These are phyloP conservation scores for Drosophila mettleri DNA, from an alignment of 2,888 invertebrate species.

Conservation along the genomic window DNA sequence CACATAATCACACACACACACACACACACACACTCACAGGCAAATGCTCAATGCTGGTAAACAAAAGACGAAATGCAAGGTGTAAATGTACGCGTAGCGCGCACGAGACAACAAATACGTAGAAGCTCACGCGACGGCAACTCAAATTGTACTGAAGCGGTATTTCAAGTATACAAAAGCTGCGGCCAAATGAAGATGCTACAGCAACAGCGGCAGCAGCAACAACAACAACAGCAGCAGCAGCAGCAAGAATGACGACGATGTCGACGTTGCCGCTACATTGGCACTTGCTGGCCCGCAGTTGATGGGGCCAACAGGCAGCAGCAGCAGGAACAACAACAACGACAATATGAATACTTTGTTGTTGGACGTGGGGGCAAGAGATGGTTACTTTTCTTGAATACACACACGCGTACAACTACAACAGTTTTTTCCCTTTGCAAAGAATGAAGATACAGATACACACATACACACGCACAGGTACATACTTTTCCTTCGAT, in stretches of 20 bases:
- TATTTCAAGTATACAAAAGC: conserved; percentile 79
- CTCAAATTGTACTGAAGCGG: conserved; percentile 76
- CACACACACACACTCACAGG: conserved; percentile 22
- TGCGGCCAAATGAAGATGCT: conserved; percentile 69
- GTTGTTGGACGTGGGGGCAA: conserved; percentile 18
- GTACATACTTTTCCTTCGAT: conserved; percentile 67
- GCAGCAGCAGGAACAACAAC: conserved; percentile 18
- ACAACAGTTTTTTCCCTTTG: conserved; percentile 64
- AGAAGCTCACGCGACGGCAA: conserved; percentile 65
- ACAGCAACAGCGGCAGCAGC: conserved; percentile 26
- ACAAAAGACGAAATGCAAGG: conserved; percentile 58
- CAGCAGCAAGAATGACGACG: conserved; percentile 18
- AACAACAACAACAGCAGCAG: conserved; percentile 21
- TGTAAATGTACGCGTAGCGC: conserved; percentile 48
- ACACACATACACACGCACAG: conserved; percentile 41
- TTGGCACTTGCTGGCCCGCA: conserved; percentile 62
- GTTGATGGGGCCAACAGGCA: conserved; percentile 48
- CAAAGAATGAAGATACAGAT: conserved; percentile 49
- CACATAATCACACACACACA: conserved; percentile 34
- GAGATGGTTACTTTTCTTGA: conserved; percentile 74
- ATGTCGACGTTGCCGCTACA: conserved; percentile 42
- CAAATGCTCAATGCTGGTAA: conserved; percentile 59
- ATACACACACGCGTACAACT: conserved; percentile 65
- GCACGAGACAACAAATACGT: conserved; percentile 27
- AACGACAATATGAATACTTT: conserved; percentile 9